These are phyloP conservation scores for Meriones unguiculatus DNA, from an alignment of 2,113 vertebrate genomes.

Conservation along the genomic window DNA sequence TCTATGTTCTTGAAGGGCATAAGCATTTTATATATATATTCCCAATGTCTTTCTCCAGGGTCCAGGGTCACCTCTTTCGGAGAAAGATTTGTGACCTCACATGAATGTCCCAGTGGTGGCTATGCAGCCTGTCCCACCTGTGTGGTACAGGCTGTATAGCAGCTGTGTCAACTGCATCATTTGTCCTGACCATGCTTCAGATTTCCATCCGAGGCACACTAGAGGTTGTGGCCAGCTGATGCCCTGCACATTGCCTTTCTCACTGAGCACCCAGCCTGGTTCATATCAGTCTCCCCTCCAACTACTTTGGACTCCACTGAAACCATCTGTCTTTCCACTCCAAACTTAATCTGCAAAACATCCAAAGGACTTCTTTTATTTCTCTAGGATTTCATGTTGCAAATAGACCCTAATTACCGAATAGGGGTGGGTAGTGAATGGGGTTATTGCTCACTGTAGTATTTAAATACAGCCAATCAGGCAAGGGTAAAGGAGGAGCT, in stretches of 20 bases:
- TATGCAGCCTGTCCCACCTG: neutral
- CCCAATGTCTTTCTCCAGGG: neutral
- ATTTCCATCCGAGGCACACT: neutral
- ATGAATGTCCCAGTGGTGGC: neutral
- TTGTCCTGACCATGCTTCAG: neutral
- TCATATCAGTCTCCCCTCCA: neutral
- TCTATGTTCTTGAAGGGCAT: neutral
- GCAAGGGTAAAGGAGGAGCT: neutral
- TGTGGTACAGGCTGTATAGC: too few relatives aligned
- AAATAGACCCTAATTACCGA: constrained; percentile 40
- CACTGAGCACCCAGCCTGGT: neutral
- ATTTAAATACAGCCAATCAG: neutral
- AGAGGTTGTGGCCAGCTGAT: neutral
- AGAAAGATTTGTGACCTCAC: neutral
- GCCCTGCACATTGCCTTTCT: neutral
- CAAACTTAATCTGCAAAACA: constrained; percentile 42
- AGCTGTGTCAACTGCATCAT: neutral
- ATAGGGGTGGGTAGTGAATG: neutral
- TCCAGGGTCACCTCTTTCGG: neutral
- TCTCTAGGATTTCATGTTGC: neutral
- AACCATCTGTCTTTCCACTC: constrained; percentile 61
- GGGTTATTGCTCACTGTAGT: neutral
- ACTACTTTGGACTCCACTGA: neutral
- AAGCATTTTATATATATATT: neutral
- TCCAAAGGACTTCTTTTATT: constrained; percentile 5